Conservation (phyloP, 2,888 invertebrate genomes). For the Drosophila glabriapex region DNA sequence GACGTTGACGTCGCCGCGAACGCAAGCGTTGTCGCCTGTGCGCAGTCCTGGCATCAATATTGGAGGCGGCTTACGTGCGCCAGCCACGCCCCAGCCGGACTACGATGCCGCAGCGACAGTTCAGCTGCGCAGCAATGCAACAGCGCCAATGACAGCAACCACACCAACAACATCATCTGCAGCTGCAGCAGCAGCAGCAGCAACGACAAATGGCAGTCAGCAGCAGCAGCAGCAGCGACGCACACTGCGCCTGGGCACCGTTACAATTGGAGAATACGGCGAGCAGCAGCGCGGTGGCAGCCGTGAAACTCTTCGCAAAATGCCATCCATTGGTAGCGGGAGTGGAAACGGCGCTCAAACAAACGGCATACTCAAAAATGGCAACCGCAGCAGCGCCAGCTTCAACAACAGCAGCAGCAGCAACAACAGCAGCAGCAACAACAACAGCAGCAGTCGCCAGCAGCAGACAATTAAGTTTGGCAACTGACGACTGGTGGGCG, state of each 20-base stretch:
- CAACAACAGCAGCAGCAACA: slow-evolving; percentile 54
- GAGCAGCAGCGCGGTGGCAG: slow-evolving; percentile 77
- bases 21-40: slow-evolving; percentile 46
- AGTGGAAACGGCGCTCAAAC: slow-evolving; percentile 84
- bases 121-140: slow-evolving; percentile 41
- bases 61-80: slow-evolving; percentile 69
- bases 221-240: slow-evolving; percentile 81
- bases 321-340: slow-evolving; percentile 36
- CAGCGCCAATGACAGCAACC: slow-evolving; percentile 23
- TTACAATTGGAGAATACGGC: slow-evolving; percentile 90
- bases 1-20: slow-evolving; percentile 18
- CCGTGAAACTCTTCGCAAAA: slow-evolving; percentile 67
- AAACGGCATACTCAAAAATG: slow-evolving; percentile 49
- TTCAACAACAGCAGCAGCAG: slow-evolving; percentile 48
- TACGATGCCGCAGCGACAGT: slow-evolving; percentile 66
- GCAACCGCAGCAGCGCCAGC: slow-evolving; percentile 56
- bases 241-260: slow-evolving; percentile 88
- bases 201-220: slow-evolving; percentile 36
- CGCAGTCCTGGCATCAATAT: slow-evolving; percentile 62
- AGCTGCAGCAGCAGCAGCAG: slow-evolving; percentile 27
- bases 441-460: slow-evolving; percentile 49
- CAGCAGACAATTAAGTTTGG: slow-evolving; percentile 84
- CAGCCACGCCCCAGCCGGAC: slow-evolving; percentile 78
- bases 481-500: slow-evolving; percentile 64
- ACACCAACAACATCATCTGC: slow-evolving; percentile 7